These are phyloP conservation scores for Isichthys henryi DNA, from an alignment of 2,113 vertebrate genomes.

Conservation along the genomic window DNA sequence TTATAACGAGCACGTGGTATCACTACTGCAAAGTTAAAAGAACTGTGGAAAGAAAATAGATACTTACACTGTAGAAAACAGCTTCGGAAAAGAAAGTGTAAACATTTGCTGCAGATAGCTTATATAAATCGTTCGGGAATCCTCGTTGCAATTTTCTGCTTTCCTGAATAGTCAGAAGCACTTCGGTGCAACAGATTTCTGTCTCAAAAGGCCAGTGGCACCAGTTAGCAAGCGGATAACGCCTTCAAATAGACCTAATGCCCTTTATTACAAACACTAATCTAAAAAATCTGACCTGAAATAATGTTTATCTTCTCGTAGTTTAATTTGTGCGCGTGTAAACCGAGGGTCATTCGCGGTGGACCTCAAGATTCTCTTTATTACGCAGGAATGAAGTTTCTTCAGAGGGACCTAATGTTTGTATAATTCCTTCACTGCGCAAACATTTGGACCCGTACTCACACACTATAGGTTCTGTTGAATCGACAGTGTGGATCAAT, in stretches of 20 bases:
- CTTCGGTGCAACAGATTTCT: not conserved
- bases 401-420: not conserved
- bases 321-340: constrained; percentile 64
- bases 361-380: constrained; percentile 21
- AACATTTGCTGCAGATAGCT: not conserved
- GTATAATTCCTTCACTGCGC: not conserved
- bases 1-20: not conserved
- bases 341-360: constrained; percentile 51
- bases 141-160: not conserved
- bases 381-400: constrained; percentile 17
- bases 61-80: not conserved
- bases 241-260: constrained; percentile 57
- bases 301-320: constrained; percentile 71
- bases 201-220: constrained; percentile 25
- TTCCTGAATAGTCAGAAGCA: not conserved
- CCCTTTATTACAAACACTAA: constrained; percentile 76
- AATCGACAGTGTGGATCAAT: not conserved
- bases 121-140: not conserved
- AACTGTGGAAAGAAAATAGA: not conserved
- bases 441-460: not conserved
- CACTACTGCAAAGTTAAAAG: not conserved
- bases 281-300: constrained; percentile 71
- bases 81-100: not conserved
- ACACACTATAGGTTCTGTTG: not conserved
- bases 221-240: constrained; percentile 53